Percentiles rank a stretch among this genome's conserved stretches.
Conservation (phyloP, 2,888 invertebrate species). For the Helicoverpa assulta region DNA sequence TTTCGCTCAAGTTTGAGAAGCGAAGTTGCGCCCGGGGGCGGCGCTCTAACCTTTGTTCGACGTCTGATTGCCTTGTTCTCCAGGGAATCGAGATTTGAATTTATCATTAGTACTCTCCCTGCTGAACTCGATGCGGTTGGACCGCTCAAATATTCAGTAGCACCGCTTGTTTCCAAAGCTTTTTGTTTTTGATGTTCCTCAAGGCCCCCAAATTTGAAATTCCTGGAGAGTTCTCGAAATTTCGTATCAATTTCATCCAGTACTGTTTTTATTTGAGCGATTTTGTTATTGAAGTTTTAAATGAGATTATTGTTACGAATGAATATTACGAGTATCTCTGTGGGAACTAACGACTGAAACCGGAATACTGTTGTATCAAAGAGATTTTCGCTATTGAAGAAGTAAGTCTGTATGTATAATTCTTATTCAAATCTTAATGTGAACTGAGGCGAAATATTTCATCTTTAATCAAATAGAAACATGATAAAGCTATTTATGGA, state of each 20-base stretch:
- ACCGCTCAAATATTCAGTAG: conserved; percentile 83
- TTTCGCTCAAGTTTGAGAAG: conserved; percentile 68
- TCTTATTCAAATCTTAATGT: background rate
- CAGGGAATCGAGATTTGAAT: conserved; percentile 84
- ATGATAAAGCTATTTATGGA: conserved; percentile 1
- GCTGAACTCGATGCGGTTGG: conserved; percentile 73
- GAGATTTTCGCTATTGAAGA: background rate
- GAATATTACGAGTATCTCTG: conserved; percentile 8
- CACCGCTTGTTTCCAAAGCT: conserved; percentile 70
- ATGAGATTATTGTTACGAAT: conserved; percentile 50
- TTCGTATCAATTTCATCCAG: conserved; percentile 56
- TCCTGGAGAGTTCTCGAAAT: conserved; percentile 54
- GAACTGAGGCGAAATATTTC: background rate
- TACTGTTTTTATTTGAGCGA: conserved; percentile 51
- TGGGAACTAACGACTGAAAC: background rate
- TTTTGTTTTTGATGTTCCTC: conserved; percentile 74
- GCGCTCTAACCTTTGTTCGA: conserved; percentile 81
- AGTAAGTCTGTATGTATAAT: background rate
- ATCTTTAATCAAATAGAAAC: conserved; percentile 2
- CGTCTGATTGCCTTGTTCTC: conserved; percentile 87
- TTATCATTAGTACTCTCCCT: conserved; percentile 84
- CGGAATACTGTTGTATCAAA: conserved; percentile 6
- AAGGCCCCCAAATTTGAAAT: conserved; percentile 59
- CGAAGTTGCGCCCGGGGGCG: conserved; percentile 70
- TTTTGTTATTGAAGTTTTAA: conserved; percentile 49